Base-by-base conservation (phyloP, 2,888 invertebrate genomes). In the Brachynemurus nebulosus region DNA sequence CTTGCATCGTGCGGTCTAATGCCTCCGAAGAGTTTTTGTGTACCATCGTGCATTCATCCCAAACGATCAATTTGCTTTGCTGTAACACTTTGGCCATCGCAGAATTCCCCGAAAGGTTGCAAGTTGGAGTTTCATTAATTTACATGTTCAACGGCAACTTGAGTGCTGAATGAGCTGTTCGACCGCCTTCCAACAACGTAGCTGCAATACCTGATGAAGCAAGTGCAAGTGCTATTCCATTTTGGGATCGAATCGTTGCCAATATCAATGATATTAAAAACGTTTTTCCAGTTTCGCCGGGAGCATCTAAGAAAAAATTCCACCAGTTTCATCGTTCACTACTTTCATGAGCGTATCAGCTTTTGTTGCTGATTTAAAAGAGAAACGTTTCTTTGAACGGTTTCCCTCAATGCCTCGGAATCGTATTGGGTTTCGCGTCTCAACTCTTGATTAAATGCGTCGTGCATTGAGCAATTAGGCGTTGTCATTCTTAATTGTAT, bases 161-260 rank as follows among this genome's bases (percentile, higher is more conserved):
- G 2, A 66, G 52, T 20, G 53, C 50, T 9, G 59, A 59, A 55
- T 66, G 63, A 9, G 60, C 60, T 30, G 62, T 66, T 49, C 57
- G 44, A 8, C 55, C 55, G 19, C 60, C 58, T 34, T 56, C 53
- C 12, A 68, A 47, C 21, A 67, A 53, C n/a, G 60, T 65, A 5
- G 65, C 63, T 21, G 65, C 65, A 47, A 68, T 66, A 8, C 65
- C 65, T 5, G 64, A 65, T 27, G 59, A 64, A 7, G 64, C 64
- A 23, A 65, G 47, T 11, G 61, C 58, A 25, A 66, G 42, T 14
- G 60, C 60, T 35, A 61, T 58, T 2, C 51, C 45, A 48, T 55
- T 52, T 47, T 56, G 41, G 34, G 51, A 51, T 45, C 60, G 53
- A 44, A 64, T 53, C 41, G 51, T 46, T n/a, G 60, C 59, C 8